A percentile compares a stretch with the other conserved stretches of the same genome.
Conservation (phyloP, 2,888 invertebrate species). For the Sceliomorpha sp. region DNA sequence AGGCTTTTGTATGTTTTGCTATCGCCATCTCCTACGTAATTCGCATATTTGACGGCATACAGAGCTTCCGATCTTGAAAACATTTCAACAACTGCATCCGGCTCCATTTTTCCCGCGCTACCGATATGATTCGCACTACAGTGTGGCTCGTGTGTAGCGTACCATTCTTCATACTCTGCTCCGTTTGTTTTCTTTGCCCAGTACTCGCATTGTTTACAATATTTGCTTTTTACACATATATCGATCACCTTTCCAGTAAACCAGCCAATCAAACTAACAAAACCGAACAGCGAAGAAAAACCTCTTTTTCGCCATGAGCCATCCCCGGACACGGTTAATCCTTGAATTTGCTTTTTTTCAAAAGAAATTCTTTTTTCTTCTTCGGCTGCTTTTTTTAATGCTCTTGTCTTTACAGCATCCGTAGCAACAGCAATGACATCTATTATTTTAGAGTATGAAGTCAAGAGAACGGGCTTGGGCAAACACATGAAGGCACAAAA, state of each 20-base stretch:
- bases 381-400: slow-evolving; percentile 6
- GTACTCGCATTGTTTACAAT: slow-evolving; percentile 31
- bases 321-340: too few species aligned
- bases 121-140: background rate
- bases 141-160: slow-evolving; percentile 10
- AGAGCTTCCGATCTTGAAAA: slow-evolving; percentile 5
- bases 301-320: too few species aligned
- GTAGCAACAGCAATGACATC: too few species aligned
- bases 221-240: slow-evolving; percentile 33
- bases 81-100: slow-evolving; percentile 4
- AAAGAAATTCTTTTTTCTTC: slow-evolving; percentile 18
- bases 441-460: too few species aligned
- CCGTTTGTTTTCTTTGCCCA: too few species aligned
- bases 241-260: slow-evolving; percentile 32
- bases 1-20: slow-evolving; percentile 20
- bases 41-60: slow-evolving; percentile 9
- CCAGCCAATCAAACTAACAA: slow-evolving; percentile 21
- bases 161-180: slow-evolving; percentile 1
- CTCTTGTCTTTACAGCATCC: slow-evolving; percentile 7
- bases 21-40: slow-evolving; percentile 12
- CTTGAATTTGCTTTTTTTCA: slow-evolving; percentile 6
- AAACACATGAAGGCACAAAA: too few species aligned
- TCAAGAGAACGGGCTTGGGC: too few species aligned
- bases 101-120: too few species aligned
- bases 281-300: too few species aligned